These are phyloP conservation scores for Rhynchotus rufescens DNA, from an alignment of 2,797 vertebrate species.

Conservation along the genomic window DNA sequence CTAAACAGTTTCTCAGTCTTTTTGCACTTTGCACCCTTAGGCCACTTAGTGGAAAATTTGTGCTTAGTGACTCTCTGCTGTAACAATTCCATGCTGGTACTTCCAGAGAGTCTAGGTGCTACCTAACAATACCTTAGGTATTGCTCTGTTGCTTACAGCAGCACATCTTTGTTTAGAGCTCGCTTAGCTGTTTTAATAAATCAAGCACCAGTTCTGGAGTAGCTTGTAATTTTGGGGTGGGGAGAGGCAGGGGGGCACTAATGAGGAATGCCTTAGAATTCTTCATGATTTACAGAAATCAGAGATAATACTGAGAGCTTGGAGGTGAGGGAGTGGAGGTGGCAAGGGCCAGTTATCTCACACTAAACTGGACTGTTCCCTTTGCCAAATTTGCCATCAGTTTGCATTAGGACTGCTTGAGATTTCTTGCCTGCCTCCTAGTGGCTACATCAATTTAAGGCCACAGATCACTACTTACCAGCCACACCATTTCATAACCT, in stretches of 20 bases:
- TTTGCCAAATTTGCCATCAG: not conserved
- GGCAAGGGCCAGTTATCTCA: not conserved
- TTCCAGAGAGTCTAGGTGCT: not conserved
- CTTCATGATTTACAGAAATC: not conserved
- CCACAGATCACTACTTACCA: not conserved
- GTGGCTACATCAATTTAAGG: not conserved
- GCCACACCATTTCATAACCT: not conserved
- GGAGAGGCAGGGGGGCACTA: not conserved
- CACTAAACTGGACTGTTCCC: not conserved
- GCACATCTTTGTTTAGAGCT: not conserved
- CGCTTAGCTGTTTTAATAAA: not conserved
- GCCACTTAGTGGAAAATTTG: not conserved
- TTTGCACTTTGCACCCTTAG: not conserved
- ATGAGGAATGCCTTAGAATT: not conserved
- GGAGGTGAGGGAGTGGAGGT: not conserved
- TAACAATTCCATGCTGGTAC: not conserved
- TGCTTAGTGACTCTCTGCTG: not conserved
- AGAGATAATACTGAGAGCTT: not conserved
- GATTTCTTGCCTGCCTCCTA: not conserved
- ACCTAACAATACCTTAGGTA: not conserved
- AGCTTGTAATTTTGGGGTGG: not conserved
- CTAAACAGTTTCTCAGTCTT: not conserved
- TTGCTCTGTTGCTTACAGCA: not conserved
- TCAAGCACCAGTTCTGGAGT: not conserved
- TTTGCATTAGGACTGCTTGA: rapidly evolving